Evolutionary conservation across 2,888 invertebrate species (phyloP), one percentile per base, ranked within the genome.

Genomic region (Ennomos erosarius): DNA sequence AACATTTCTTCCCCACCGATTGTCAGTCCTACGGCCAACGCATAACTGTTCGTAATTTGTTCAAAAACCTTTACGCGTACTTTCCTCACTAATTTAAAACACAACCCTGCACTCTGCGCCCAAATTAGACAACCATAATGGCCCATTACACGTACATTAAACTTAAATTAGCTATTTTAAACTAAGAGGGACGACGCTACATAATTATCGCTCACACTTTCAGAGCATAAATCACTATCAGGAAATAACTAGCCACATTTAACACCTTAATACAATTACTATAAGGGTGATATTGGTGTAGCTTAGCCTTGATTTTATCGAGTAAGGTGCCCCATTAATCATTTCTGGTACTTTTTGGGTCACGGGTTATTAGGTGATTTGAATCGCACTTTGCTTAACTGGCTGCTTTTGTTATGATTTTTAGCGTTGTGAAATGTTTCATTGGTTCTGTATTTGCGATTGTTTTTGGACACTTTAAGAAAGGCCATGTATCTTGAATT

Each of bases 361-460:
- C 66, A 65, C 61, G 63, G 63, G 61, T 65, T 64, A 68, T 68
- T 66, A 62, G 63, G 66, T 52, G 63, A 68, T 68, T 66, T 54
- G 49, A 58, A 59, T 66, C 66, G 58, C 66, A 68, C 66, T 66
- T 64, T 62, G 55, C 59, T 63, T 68, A 66, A 59, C 54, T 49
- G 49, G 49, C 50, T 42, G 49, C 38, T 54, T 49, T 49, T 52
- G 52, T 34, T 52, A 43, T 36, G 33, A 26, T 47, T 43, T 43
- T 53, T 26, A 6, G 1, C 3, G 26, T 6, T 26, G 1, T 26
- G 26, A 26, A 26, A 26, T 6, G 26, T 26, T 26, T 26, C 0
- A 16, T 16, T 16, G 3, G 1, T 16, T 16, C 1, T 2, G 16
- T 3, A n/a, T 16, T 16, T 1, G 16, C 16, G 26, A 26, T 26